These are phyloP conservation scores for Petroica traversi DNA, from an alignment of 2,113 vertebrate species.

Conservation along the genomic window DNA sequence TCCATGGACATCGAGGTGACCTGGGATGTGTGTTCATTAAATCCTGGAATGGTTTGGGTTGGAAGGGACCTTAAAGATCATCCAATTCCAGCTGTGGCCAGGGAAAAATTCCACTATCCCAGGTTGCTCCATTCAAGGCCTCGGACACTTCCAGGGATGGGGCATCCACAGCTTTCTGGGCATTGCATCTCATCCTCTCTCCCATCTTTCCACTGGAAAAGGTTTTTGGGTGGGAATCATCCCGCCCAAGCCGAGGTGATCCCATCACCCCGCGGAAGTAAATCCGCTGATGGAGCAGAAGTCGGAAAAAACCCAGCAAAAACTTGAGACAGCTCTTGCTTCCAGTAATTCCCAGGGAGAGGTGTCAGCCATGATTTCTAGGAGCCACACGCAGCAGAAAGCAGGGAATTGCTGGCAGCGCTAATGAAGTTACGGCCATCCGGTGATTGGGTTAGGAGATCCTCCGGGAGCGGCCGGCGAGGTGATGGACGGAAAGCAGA, in stretches of 20 bases:
- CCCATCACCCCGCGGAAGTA: not conserved
- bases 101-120: not conserved
- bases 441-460: constrained; percentile 71
- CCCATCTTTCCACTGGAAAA: not conserved
- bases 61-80: not conserved
- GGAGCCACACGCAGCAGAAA: constrained; percentile 56
- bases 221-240: not conserved
- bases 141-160: not conserved
- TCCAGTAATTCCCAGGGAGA: constrained; percentile 67
- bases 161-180: not conserved
- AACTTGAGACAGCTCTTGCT: constrained; percentile 18
- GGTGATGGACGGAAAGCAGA: constrained; percentile 72
- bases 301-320: not conserved
- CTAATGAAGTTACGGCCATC: constrained; percentile 73
- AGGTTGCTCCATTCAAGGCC: not conserved
- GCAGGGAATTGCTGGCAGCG: constrained; percentile 48
- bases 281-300: constrained; percentile 21
- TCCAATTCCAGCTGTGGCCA: not conserved
- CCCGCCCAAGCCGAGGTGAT: not conserved
- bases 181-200: rapidly evolving
- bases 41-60: not conserved
- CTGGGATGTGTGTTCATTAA: no score
- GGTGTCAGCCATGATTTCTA: constrained; percentile 61
- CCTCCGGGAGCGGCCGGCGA: constrained; percentile 59
- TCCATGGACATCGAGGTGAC: not conserved